phyloP scores from a whole-genome alignment of 2,888 invertebrate species.

The Aphodius granarius region DNA sequence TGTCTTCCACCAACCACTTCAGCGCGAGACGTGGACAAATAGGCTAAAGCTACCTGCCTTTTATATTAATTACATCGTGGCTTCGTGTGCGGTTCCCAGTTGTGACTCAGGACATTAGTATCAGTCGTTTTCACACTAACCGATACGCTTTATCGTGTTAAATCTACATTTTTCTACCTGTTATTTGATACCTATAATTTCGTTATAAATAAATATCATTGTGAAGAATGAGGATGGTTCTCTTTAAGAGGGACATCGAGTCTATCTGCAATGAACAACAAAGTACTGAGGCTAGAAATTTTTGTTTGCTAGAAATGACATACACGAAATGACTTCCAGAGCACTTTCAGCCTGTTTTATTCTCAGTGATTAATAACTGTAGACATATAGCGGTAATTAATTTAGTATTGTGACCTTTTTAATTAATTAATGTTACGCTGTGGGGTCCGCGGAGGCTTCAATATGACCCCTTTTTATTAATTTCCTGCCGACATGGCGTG shows the following conservation, averaged over 20 bases:
- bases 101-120: slow-evolving; percentile 36
- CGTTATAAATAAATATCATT: no score
- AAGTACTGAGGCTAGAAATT: slow-evolving; percentile 38
- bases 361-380: not conserved
- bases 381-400: slow-evolving; percentile 22
- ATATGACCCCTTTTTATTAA: slow-evolving; percentile 28
- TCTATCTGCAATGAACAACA: no score
- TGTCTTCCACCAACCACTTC: not conserved
- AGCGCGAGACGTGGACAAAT: slow-evolving; percentile 42
- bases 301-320: slow-evolving; percentile 24
- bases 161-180: slow-evolving; percentile 38
- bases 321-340: not conserved
- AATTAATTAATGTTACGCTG: slow-evolving; percentile 30
- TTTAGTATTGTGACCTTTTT: slow-evolving; percentile 33
- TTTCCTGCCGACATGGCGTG: slow-evolving; percentile 28
- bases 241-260: no score
- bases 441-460: slow-evolving; percentile 22
- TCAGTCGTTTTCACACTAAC: slow-evolving; percentile 42
- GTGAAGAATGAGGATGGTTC: no score
- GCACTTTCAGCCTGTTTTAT: not conserved
- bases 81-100: slow-evolving; percentile 44
- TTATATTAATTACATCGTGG: slow-evolving; percentile 44
- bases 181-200: slow-evolving; percentile 44
- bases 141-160: slow-evolving; percentile 39
- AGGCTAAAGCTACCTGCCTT: slow-evolving; percentile 46